Percentiles rank a stretch among this genome's conserved stretches.
Evolutionary conservation across 2,113 vertebrate species (phyloP).

Genomic region (Machaerirhynchus nigripectus): DNA sequence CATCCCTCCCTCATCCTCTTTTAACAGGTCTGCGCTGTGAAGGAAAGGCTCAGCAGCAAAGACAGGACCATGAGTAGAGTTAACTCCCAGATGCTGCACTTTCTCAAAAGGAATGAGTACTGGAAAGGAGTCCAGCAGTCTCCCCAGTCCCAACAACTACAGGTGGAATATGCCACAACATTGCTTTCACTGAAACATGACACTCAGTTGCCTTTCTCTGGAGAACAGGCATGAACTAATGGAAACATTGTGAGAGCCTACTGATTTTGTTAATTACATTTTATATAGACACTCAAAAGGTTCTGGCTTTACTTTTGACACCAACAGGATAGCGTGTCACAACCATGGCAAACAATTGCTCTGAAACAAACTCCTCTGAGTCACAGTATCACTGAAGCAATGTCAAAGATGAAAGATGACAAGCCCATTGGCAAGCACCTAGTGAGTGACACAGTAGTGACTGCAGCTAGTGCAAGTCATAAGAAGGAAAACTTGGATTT

Average conservation of each 20-base stretch:
- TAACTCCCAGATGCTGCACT: not conserved
- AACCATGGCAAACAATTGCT: not conserved
- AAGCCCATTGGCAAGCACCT: not conserved
- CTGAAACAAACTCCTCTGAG: not conserved
- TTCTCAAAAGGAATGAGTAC: not conserved
- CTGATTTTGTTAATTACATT: not conserved
- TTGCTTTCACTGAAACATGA: not conserved
- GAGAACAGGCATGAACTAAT: not conserved
- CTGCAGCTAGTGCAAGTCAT: not conserved
- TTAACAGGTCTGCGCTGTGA: not conserved
- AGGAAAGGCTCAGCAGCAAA: not conserved
- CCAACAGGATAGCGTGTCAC: accelerated
- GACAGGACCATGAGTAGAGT: accelerated
- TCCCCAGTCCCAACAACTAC: not conserved
- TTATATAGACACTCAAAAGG: not conserved
- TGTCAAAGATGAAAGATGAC: not conserved
- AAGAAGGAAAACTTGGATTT: not conserved
- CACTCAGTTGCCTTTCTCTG: not conserved
- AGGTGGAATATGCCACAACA: not conserved
- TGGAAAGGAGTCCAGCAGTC: not conserved
- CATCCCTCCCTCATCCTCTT: not conserved
- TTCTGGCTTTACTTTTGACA: not conserved
- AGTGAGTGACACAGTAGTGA: not conserved
- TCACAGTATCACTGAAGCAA: not conserved
- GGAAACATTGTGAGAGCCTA: not conserved